phyloP scores from a whole-genome alignment of 2,113 vertebrate species.

The Saguinus midas region DNA sequence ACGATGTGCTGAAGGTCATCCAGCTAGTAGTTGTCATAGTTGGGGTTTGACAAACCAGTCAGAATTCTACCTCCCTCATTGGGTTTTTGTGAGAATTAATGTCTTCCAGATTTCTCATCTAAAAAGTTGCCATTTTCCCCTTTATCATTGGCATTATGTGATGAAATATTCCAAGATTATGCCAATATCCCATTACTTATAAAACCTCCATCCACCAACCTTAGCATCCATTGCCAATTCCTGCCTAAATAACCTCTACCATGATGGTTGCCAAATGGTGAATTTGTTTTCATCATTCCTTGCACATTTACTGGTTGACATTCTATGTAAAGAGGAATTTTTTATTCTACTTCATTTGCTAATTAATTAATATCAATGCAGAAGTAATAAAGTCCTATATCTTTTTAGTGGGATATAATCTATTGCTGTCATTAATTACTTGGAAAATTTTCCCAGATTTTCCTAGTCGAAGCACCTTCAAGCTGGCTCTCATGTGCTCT shows the following conservation, averaged over 20 bases:
- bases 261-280: not conserved
- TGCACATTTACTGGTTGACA: not conserved
- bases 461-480: not conserved
- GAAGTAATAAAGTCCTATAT: not conserved
- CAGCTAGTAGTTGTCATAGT: no score
- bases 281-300: not conserved
- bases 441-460: not conserved
- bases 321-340: not conserved
- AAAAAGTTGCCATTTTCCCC: not conserved
- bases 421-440: not conserved
- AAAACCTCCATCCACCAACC: not conserved
- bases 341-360: not conserved
- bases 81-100: not conserved
- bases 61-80: not conserved
- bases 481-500: not conserved
- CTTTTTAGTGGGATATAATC: not conserved
- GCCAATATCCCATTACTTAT: not conserved
- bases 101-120: not conserved
- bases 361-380: not conserved
- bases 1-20: not conserved
- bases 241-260: not conserved
- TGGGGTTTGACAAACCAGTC: not conserved
- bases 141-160: not conserved
- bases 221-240: not conserved
- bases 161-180: not conserved